Evolutionary conservation across 1,140 invertebrate genomes (phyloP).

Genomic region (Drosophila nikananu): DNA sequence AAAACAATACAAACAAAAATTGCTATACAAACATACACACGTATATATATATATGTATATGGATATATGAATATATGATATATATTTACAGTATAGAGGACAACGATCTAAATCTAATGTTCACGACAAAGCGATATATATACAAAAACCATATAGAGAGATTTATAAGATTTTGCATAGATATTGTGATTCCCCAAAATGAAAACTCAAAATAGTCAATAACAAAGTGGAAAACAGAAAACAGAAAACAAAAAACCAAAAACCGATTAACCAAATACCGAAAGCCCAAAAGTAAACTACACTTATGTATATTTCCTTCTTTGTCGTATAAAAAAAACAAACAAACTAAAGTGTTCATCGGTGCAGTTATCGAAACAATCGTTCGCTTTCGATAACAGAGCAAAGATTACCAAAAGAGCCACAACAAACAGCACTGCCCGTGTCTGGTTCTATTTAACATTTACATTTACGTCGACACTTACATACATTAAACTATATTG

Average conservation of each 20-base stretch:
- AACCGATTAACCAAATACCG: neutral
- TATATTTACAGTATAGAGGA: conserved; percentile 74
- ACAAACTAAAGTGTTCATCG: conserved; percentile 44
- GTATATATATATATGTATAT: conserved; percentile 46
- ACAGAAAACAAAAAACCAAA: neutral
- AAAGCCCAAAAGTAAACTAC: conserved; percentile 16
- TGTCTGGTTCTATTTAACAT: conserved; percentile 65
- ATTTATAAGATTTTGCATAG: conserved; percentile 75
- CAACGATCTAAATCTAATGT: conserved; percentile 71
- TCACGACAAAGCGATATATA: conserved; percentile 61
- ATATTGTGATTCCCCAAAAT: conserved; percentile 71
- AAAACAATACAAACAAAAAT: conserved; percentile 40
- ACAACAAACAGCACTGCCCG: conserved; percentile 66
- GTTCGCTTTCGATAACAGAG: conserved; percentile 27
- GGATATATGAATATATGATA: conserved; percentile 56
- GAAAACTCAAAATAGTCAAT: conserved; percentile 62
- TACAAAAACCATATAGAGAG: conserved; percentile 56
- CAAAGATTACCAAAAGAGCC: conserved; percentile 10
- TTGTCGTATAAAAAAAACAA: conserved; percentile 27
- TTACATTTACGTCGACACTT: conserved; percentile 23
- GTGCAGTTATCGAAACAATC: conserved; percentile 36
- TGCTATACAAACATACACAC: conserved; percentile 35
- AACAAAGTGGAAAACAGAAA: conserved; percentile 15
- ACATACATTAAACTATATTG: conserved; percentile 9
- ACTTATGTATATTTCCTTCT: conserved; percentile 43